phyloP scores from a whole-genome alignment of 2,888 invertebrate species.

The Mimachlamys varia region DNA sequence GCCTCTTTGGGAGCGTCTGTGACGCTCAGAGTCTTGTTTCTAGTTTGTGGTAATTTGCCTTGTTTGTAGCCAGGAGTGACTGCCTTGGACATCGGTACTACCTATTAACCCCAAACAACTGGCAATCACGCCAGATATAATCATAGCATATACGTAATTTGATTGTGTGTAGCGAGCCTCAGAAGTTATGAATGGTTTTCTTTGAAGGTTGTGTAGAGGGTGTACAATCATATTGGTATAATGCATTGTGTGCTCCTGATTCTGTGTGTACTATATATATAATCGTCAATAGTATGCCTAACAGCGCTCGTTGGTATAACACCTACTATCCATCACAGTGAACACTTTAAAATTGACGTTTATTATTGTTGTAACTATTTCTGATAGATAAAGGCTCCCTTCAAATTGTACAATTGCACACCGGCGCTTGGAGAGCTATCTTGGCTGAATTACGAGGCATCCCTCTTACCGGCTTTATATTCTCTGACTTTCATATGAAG shows the following conservation, averaged over 20 bases:
- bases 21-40: not conserved
- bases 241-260: not conserved
- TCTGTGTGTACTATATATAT: not conserved
- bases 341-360: conserved; percentile 11
- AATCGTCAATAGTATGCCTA: not conserved
- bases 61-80: not conserved
- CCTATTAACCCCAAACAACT: not conserved
- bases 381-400: not conserved
- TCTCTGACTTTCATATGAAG: not conserved
- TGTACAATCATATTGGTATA: not conserved
- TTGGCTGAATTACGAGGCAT: not conserved
- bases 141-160: not conserved
- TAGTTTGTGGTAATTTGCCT: not conserved
- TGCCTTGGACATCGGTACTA: not conserved
- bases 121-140: not conserved
- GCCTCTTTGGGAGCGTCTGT: not conserved
- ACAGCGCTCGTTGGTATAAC: not conserved
- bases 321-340: not conserved
- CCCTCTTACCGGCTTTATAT: not conserved
- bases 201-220: not conserved
- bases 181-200: not conserved
- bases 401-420: not conserved
- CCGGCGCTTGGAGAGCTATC: not conserved
- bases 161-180: not conserved
- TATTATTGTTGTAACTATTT: not conserved